Evolutionary conservation across 1,140 invertebrate species (phyloP), one percentile per base, ranked within the genome.

Genomic region (Bursaphelenchus mucronatus): DNA sequence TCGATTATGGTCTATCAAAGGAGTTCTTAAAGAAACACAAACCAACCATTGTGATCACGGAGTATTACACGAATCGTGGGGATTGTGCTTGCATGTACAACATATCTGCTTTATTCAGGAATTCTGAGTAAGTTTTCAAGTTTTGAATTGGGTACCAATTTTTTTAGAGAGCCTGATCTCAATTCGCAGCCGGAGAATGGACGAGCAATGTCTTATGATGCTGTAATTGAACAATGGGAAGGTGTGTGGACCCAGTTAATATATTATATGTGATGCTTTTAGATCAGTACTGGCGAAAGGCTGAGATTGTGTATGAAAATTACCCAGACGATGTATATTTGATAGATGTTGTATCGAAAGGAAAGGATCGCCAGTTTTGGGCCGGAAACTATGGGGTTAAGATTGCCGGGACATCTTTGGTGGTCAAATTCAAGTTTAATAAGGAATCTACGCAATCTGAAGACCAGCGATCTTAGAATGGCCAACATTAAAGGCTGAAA

Each of bases 201-300:
- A 11, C 45, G n/a, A 55, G 30, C n/a, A 59, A 44, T 39, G 21
- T 39, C 40, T 55, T 21, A 49, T 55, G 13, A n/a, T 44, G 54
- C n/a, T 15, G n/a, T n/a, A 39, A 59, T 59, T 50, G 13, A 13
- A 11, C 57, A 59, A 50, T 59, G 57, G 57, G 57, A 59, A 15
- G 15, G 57, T 59, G 40, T 1, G 57, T 59, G 19, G 13, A 30
- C 4, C 13, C 13, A n/a, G 17, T 3, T 59, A n/a, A 21, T 2
- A n/a, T 59, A 0, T 49, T 44, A 55, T 55, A 45, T 3, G 40
- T 17, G 3, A 11, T 59, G 1, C 0, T 39, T 59, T 59, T 39
- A 59, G 57, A n/a, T 50, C 19, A 59, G 30, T 59, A 39, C 3
- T 59, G 57, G 57, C 57, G 57, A 11, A 59, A 59, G 40, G 57